phyloP scores from a whole-genome alignment of 1,140 invertebrate genomes.

The Vanessa tameamea region DNA sequence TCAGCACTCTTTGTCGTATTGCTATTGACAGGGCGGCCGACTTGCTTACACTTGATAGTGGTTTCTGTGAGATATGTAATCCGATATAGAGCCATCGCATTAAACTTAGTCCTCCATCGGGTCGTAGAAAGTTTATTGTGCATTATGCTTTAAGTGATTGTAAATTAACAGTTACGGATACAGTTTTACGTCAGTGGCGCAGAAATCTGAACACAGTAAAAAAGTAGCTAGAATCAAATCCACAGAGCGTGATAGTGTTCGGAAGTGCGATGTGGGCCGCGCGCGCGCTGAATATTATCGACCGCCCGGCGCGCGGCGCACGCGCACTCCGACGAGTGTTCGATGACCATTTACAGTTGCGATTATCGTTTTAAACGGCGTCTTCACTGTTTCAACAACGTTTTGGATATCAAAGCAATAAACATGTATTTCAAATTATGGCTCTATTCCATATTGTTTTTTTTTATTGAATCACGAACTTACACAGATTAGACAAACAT shows the following conservation, averaged over 20 bases:
- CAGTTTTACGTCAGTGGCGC: slow-evolving; percentile 18
- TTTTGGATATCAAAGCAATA: background rate
- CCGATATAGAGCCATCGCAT: too few species aligned
- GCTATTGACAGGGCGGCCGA: slow-evolving; percentile 11
- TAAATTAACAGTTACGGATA: slow-evolving; percentile 11
- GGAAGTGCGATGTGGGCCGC: slow-evolving; percentile 23
- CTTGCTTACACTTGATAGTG: background rate
- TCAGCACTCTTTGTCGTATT: background rate
- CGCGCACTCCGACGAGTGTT: slow-evolving; percentile 9
- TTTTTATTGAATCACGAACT: background rate
- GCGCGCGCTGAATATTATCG: slow-evolving; percentile 13
- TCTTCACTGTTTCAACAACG: background rate
- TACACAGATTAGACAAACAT: background rate
- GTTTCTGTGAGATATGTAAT: too few species aligned
- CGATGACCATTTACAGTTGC: slow-evolving; percentile 20
- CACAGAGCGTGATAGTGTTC: slow-evolving; percentile 22
- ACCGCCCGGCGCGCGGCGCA: background rate
- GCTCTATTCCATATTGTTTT: slow-evolving; percentile 7
- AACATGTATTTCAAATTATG: background rate
- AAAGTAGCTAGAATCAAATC: slow-evolving; percentile 7
- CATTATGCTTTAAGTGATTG: background rate
- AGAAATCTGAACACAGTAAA: slow-evolving; percentile 12
- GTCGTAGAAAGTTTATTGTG: background rate
- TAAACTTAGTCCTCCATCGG: too few species aligned
- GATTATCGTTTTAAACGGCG: slow-evolving; percentile 14